Percentiles rank a stretch among this genome's conserved stretches.
Evolutionary conservation across 1,140 invertebrate genomes (phyloP).

Genomic region (Caerostris darwini): DNA sequence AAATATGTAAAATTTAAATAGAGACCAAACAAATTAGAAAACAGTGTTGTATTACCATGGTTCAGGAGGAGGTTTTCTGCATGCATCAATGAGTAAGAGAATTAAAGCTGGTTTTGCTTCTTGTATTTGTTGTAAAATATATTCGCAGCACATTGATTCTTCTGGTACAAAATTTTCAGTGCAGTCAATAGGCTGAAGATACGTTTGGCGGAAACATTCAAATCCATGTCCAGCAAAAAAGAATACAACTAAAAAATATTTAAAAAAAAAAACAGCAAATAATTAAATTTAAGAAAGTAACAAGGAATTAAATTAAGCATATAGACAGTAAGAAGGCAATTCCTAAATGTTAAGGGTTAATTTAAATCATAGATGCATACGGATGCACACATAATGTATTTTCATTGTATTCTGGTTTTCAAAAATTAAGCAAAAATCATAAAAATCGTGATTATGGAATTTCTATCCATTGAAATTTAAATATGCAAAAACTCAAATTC

Average conservation of each 20-base stretch:
- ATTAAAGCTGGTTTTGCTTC: conserved; percentile 53
- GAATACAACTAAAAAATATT: conserved; percentile 26
- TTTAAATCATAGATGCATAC: too few species aligned
- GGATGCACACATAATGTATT: too few species aligned
- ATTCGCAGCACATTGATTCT: conserved; percentile 54
- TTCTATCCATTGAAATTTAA: too few species aligned
- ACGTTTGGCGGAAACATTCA: conserved; percentile 57
- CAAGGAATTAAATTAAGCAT: too few species aligned
- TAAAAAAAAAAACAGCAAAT: too few species aligned
- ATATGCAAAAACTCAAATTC: too few species aligned
- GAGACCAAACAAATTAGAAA: neutral
- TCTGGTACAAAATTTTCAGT: conserved; percentile 13
- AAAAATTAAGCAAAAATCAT: neutral
- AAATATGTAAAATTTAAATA: neutral
- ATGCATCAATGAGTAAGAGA: conserved; percentile 65
- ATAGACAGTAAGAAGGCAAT: too few species aligned
- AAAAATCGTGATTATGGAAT: too few species aligned
- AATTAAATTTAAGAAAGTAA: too few species aligned
- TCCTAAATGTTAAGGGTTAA: too few species aligned
- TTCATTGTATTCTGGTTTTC: neutral
- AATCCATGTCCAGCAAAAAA: conserved; percentile 74
- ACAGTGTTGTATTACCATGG: neutral
- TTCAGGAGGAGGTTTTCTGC: conserved; percentile 23
- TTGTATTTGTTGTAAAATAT: conserved; percentile 58
- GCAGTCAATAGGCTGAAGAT: conserved; percentile 49